Percentiles rank a stretch among this genome's conserved stretches.
Conservation (phyloP, 2,113 vertebrate species). For the Scopus umbretta region DNA sequence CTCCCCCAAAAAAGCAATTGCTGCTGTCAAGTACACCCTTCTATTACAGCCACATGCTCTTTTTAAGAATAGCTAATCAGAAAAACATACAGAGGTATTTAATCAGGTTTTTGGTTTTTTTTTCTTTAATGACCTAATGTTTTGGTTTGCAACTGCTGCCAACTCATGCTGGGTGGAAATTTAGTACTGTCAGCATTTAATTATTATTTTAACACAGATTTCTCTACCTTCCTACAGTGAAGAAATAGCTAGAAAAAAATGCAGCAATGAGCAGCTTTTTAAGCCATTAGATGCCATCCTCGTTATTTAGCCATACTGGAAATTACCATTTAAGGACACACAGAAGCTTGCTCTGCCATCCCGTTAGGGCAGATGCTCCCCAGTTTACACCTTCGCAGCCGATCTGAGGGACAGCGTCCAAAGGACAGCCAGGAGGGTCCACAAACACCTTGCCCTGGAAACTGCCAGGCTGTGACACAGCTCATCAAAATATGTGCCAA, state of each 20-base stretch:
- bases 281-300: neutral
- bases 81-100: slow-evolving; percentile 70
- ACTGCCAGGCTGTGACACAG: neutral
- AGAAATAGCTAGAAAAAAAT: slow-evolving; percentile 62
- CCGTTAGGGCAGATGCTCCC: neutral
- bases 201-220: slow-evolving; percentile 78
- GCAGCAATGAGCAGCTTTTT: slow-evolving; percentile 40
- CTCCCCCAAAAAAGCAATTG: slow-evolving; percentile 58
- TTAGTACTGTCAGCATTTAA: slow-evolving; percentile 78
- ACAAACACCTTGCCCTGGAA: neutral
- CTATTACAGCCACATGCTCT: slow-evolving; percentile 65
- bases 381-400: neutral
- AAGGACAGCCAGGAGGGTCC: neutral
- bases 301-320: slow-evolving; percentile 10
- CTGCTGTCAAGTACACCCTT: slow-evolving; percentile 68
- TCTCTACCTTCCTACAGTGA: slow-evolving; percentile 74
- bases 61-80: slow-evolving; percentile 69
- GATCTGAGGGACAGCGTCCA: neutral
- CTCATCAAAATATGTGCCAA: neutral
- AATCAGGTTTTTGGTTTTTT: slow-evolving; percentile 55
- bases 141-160: slow-evolving; percentile 69
- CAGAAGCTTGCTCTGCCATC: neutral
- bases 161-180: slow-evolving; percentile 73
- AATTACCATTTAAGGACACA: neutral
- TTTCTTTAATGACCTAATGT: slow-evolving; percentile 72